Evolutionary conservation across 2,113 vertebrate genomes (phyloP).

Genomic region (Egretta garzetta): DNA sequence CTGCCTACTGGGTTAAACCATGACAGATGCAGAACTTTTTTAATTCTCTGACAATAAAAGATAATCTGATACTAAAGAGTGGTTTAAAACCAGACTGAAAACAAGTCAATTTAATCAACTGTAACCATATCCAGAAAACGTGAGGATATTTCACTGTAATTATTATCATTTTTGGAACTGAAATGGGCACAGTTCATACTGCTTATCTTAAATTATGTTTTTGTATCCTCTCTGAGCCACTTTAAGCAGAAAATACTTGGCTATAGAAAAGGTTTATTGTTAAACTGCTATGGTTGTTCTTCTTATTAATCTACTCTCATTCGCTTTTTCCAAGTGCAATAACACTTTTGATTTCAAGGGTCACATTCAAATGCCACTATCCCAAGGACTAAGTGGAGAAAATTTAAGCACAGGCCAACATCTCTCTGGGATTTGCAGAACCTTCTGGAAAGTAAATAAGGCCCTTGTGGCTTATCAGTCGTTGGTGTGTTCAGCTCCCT

Average conservation of each 20-base stretch:
- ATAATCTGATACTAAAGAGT: neutral
- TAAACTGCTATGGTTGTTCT: neutral
- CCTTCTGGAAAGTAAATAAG: conserved; percentile 57
- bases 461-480: conserved; percentile 58
- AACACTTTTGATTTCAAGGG: conserved; percentile 36
- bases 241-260: neutral
- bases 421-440: conserved; percentile 20
- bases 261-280: neutral
- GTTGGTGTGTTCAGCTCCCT: conserved; percentile 39
- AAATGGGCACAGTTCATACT: neutral
- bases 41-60: neutral
- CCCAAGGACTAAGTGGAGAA: neutral
- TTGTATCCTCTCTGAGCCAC: neutral
- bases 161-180: neutral
- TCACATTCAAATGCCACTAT: conserved; percentile 25
- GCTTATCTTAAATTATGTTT: neutral
- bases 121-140: neutral
- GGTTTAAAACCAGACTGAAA: neutral
- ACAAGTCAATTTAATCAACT: neutral
- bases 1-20: too few species aligned
- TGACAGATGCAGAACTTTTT: neutral
- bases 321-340: conserved; percentile 1
- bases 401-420: neutral
- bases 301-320: neutral
- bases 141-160: neutral